These are phyloP conservation scores for Caracal caracal DNA, from an alignment of 2,113 vertebrate species.

Conservation along the genomic window DNA sequence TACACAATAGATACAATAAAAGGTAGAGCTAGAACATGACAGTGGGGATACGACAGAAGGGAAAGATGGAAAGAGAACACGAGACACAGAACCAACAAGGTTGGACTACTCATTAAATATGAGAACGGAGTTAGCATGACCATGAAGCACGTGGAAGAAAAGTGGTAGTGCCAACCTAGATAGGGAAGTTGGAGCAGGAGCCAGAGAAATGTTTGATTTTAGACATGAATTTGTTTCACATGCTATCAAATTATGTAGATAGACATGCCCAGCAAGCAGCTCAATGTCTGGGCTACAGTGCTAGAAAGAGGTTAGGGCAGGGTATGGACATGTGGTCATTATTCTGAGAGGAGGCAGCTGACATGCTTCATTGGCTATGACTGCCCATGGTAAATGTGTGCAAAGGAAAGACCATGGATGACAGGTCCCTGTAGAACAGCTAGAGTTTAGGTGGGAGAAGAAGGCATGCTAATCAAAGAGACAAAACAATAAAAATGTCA, in stretches of 20 bases:
- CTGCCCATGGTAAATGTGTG: neutral
- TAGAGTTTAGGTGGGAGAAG: neutral
- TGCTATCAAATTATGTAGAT: neutral
- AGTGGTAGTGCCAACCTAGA: neutral
- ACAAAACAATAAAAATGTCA: conserved; percentile 18
- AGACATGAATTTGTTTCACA: neutral
- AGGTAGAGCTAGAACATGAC: neutral
- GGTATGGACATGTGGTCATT: neutral
- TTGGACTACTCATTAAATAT: neutral
- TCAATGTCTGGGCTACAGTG: neutral
- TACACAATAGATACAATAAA: neutral
- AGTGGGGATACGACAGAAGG: neutral
- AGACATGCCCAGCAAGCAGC: neutral
- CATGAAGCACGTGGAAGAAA: neutral
- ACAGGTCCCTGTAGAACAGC: neutral
- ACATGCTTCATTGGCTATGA: neutral
- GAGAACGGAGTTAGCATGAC: neutral
- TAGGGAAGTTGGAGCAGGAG: neutral
- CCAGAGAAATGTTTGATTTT: conserved; percentile 8
- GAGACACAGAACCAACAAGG: neutral
- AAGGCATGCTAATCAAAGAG: conserved; percentile 34
- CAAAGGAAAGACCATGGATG: neutral
- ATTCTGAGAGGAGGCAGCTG: neutral
- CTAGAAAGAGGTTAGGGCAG: neutral
- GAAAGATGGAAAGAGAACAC: neutral